Conservation (phyloP, 2,113 vertebrate genomes). For the Anguilla japonica region DNA sequence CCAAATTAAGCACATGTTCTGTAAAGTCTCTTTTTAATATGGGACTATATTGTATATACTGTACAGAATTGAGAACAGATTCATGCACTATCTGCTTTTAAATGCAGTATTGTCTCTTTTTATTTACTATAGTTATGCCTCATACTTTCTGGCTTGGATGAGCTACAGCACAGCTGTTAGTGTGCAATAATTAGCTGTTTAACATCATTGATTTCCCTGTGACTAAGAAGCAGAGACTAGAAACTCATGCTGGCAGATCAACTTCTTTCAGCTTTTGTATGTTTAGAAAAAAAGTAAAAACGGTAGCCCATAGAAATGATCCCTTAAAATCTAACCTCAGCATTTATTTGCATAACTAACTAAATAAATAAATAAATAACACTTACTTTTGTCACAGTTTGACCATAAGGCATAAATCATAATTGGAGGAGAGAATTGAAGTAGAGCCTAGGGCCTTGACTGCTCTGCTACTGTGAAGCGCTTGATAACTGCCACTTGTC, state of each 20-base stretch:
- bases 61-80: not conserved
- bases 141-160: not conserved
- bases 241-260: conserved; percentile 57
- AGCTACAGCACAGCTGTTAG: not conserved
- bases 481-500: not conserved
- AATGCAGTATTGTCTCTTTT: not conserved
- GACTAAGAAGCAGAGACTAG: conserved; percentile 11
- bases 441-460: not conserved
- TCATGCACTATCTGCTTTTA: not conserved
- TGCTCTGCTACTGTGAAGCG: not conserved
- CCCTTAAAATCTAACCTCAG: conserved; percentile 71
- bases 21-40: conserved; percentile 20
- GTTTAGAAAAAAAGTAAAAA: conserved; percentile 64
- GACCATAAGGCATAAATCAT: conserved; percentile 70
- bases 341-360: conserved; percentile 33
- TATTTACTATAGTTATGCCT: not conserved
- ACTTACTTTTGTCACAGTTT: conserved; percentile 65
- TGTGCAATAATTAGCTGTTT: conserved; percentile 37
- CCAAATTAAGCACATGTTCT: conserved; percentile 42
- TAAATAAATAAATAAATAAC: conserved; percentile 14
- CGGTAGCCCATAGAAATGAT: conserved; percentile 67
- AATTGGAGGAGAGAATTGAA: conserved; percentile 62
- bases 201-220: conserved; percentile 6
- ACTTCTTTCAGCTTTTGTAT: conserved; percentile 62
- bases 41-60: not conserved